Evolutionary conservation across 64 coral and sea anemone genomes (phyloP), one percentile per base, ranked within the genome.

Genomic region (Pachyseris speciosa): DNA sequence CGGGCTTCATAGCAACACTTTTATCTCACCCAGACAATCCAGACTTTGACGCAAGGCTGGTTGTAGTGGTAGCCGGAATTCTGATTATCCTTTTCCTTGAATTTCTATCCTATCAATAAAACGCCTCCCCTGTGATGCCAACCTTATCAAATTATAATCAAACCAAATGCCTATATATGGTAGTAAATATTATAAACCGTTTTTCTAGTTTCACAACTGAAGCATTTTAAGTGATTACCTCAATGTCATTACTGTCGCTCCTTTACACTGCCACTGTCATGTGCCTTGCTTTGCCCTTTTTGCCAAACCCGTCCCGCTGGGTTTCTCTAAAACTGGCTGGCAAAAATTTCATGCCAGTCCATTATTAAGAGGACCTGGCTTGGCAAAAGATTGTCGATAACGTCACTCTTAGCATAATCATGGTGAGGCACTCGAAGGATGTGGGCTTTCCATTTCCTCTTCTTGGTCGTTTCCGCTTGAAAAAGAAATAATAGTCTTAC

Each of bases 281-380:
- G 25, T 79, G 75, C 75, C 75, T 48, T 40, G 37, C 45, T 39
- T 79, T 79, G 37, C 75, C 75, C 45, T 79, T 79, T 50, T 79
- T 79, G 19, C 75, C 75, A 79, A 48, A 79, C 75, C 75, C 45
- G 75, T 79, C 75, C 1, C 44, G 36, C 75, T 79, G 75, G 20
- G 39, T 79, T 79, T 79, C 75, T 50, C 75, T 79, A 47, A 79
- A 79, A 50, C 75, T 79, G 44, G 57, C 26, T 60, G 57, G 57
- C 57, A 60, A n/a, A 60, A 60, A 60, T 60, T 60, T 60, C 57
- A 60, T 60, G 57, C 75, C 75, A 79, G 48, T 79, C 75, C 75
- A 48, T 79, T 2, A 79, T 79, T 9, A 79, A 27, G 44, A 79
- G 44, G 28, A 79, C 41, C 44, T 79, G 75, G 42, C 48, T 51